Evolutionary conservation across 2,113 vertebrate genomes (phyloP), one percentile per base, ranked within the genome.

Genomic region (Eudyptes chrysolophus): DNA sequence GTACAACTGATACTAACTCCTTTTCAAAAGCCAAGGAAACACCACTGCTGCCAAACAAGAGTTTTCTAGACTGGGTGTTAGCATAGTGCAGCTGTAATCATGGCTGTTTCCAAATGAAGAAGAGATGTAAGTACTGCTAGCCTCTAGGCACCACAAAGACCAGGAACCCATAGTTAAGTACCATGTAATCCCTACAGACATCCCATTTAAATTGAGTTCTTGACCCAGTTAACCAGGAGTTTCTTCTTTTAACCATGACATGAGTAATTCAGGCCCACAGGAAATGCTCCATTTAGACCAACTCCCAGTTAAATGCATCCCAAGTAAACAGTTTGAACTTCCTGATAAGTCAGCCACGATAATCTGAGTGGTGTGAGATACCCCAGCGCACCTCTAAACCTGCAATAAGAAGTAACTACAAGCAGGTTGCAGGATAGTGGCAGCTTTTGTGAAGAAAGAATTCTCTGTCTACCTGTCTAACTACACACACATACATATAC

Each of bases 201-300:
- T 79, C 87, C 70, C 80, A 79, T 75, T 94, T 96, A 96, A 94
- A 87, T 10, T 61, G 84, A 80, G 89, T 84, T 95, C 89, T 82
- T 97, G 92, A 95, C 94, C 95, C 83, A 96, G 74, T 96, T 97
- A 85, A 94, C 68, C 40, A 89, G 48, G 64, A 89, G 81, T 89
- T 95, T 92, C 92, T 96, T 94, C 91, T 97, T 94, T 94, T 96
- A 96, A 92, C 90, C 57, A 30, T 58, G 77, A 61, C 81, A 69
- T 1, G 3, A 52, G 54, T 89, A 92, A 85, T 87, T 94, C 54
- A 84, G 49, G 66, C 14, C 49, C 58, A 93, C 70, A 94, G 95
- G 91, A 96, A 94, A 92, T 90, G 40, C 62, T 87, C 40, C 46
- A 32, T 83, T 92, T 94, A 95, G 65, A 93, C 87, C 57, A 95